Evolutionary conservation across 2,113 vertebrate species (phyloP), one percentile per base, ranked within the genome.

Genomic region (Campylomormyrus numenius): DNA sequence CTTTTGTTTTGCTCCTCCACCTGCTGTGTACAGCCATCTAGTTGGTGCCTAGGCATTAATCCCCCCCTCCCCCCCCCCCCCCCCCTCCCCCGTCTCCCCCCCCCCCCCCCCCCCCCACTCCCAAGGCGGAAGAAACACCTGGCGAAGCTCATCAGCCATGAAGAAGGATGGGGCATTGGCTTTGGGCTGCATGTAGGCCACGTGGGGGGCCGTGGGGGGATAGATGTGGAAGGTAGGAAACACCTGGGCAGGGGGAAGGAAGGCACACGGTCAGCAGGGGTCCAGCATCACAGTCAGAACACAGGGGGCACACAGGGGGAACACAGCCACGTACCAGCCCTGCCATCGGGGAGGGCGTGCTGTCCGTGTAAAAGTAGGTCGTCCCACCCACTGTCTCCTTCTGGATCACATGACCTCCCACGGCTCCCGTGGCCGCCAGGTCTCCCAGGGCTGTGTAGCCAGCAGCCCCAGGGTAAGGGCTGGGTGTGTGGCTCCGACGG

Each of bases 121-220:
- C 70, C 70, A 77, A 39, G 27, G 48, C 15, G 3, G 27, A 0
- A 3, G 17, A n/a, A 77, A 86, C 96, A 99, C 98, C 97, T 99
- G 98, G 94, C 98, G 96, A 88, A 99, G 98, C 92, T 99, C 98
- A 90, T 99, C 98, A 17, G 97, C 96, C 98, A 99, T 99, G 92
- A 99, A 99, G 94, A 99, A 99, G 84, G 98, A 99, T 92, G 98
- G 98, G 93, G 98, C 98, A 56, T 99, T 99, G 90, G 98, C 98
- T 97, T 99, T 99, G 10, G 98, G 98, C 91, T 99, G 98, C 98
- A 99, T 99, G 91, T 99, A 99, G 92, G 98, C 98, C 96, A 99
- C 98, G 66, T 99, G 97, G 92, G 98, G 98, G 86, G 98, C 97
- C 42, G 98, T 97, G 92, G 98, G 97, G 94, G 98, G 98, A 90